Evolutionary conservation across 1,140 invertebrate species (phyloP).

Genomic region (Solenopsis invicta): DNA sequence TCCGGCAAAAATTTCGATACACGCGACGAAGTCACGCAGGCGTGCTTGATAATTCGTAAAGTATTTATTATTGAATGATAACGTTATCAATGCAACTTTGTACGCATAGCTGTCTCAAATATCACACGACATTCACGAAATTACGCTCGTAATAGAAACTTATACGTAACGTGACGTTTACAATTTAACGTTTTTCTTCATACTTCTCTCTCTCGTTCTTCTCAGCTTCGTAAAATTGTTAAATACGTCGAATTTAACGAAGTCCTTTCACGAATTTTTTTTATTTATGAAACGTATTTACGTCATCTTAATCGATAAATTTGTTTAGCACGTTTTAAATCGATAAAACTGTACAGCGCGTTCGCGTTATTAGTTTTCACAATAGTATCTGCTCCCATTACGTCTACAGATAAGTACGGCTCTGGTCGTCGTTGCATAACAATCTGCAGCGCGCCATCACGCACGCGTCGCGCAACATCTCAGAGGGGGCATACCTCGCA

Average conservation of each 20-base stretch:
- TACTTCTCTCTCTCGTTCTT: not conserved
- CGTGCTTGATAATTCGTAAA: not conserved
- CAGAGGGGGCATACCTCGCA: not conserved
- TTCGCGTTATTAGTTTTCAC: not conserved
- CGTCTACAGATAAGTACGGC: not conserved
- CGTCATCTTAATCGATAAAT: not conserved
- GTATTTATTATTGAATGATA: not conserved
- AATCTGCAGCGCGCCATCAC: conserved; percentile 21
- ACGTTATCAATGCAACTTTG: not conserved
- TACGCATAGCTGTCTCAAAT: not conserved
- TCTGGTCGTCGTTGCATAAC: conserved; percentile 29
- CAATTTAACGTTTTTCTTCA: not conserved
- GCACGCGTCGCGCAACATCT: not conserved
- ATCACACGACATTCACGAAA: not conserved
- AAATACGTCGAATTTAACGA: not conserved
- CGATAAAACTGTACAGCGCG: not conserved
- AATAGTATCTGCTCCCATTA: conserved; percentile 5
- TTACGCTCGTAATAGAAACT: not conserved
- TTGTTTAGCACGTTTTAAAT: not conserved
- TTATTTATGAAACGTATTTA: not conserved
- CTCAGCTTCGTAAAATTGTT: not conserved
- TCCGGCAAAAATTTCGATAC: not conserved
- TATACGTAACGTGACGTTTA: not conserved
- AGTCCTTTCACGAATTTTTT: not conserved
- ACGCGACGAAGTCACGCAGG: not conserved